These are phyloP conservation scores for Threskiornis aethiopicus DNA, from an alignment of 2,797 vertebrate species.

Conservation along the genomic window DNA sequence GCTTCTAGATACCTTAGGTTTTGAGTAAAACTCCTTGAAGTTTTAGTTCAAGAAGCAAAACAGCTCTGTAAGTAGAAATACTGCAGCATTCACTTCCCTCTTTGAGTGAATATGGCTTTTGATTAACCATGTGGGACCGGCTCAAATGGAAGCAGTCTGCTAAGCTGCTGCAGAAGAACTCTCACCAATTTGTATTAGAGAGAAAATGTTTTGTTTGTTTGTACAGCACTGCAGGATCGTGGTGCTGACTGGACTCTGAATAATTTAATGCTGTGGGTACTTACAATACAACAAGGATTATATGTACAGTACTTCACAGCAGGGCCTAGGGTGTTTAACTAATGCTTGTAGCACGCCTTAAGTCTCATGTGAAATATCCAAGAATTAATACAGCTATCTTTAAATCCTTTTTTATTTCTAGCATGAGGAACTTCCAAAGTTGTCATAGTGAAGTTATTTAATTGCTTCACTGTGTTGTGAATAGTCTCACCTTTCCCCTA, in stretches of 20 bases:
- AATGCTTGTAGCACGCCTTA: neutral
- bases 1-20: neutral
- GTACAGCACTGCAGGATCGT: neutral
- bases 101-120: neutral
- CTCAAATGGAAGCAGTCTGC: neutral
- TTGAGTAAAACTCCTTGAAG: neutral
- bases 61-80: neutral
- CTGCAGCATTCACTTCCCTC: neutral
- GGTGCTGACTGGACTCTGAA: neutral
- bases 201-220: neutral
- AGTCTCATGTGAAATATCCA: neutral
- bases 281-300: neutral
- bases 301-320: neutral
- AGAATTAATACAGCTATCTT: neutral
- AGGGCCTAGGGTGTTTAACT: neutral
- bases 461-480: neutral
- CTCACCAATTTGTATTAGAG: neutral
- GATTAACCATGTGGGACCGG: neutral
- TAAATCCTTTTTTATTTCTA: slow-evolving; percentile 2
- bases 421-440: neutral
- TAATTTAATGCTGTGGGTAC: neutral
- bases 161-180: neutral
- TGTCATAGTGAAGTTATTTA: neutral
- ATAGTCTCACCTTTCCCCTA: neutral
- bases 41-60: neutral